A percentile compares a stretch with the other conserved stretches of the same genome.
phyloP scores from a whole-genome alignment of 1,140 invertebrate genomes.

The Pogonus chalceus region DNA sequence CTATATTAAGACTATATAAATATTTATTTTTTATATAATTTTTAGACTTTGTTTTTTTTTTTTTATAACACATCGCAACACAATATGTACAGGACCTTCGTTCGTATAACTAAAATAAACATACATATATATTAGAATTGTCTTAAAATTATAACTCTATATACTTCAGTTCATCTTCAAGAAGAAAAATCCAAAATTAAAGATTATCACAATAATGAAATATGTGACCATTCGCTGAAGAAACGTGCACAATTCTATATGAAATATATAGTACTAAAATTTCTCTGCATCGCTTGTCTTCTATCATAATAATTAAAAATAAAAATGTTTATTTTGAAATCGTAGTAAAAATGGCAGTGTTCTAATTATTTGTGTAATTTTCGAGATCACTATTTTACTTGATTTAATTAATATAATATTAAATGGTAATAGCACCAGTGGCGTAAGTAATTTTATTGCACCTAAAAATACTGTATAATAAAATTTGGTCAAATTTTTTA shows the following conservation, averaged over 20 bases:
- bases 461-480: too few relatives aligned
- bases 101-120: constrained; percentile 14
- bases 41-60: background rate
- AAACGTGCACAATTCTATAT: constrained; percentile 1
- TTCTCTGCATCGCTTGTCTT: background rate
- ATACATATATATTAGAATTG: constrained; percentile 16
- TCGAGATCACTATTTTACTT: too few relatives aligned
- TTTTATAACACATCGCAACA: constrained; percentile 7
- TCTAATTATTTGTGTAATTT: too few relatives aligned
- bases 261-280: background rate
- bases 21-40: background rate
- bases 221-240: constrained; percentile 1
- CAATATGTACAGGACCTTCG: constrained; percentile 18
- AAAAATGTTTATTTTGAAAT: too few relatives aligned
- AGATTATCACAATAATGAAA: constrained; percentile 11
- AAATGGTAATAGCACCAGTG: too few relatives aligned
- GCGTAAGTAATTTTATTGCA: too few relatives aligned
- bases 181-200: constrained; percentile 12
- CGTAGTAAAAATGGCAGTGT: too few relatives aligned
- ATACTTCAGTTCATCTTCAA: constrained; percentile 19
- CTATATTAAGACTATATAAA: background rate
- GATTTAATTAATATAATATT: too few relatives aligned
- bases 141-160: constrained; percentile 17
- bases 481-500: too few relatives aligned
- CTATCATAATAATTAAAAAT: too few relatives aligned